These are phyloP conservation scores for Idaea biselata DNA, from an alignment of 2,888 invertebrate species.

Conservation along the genomic window DNA sequence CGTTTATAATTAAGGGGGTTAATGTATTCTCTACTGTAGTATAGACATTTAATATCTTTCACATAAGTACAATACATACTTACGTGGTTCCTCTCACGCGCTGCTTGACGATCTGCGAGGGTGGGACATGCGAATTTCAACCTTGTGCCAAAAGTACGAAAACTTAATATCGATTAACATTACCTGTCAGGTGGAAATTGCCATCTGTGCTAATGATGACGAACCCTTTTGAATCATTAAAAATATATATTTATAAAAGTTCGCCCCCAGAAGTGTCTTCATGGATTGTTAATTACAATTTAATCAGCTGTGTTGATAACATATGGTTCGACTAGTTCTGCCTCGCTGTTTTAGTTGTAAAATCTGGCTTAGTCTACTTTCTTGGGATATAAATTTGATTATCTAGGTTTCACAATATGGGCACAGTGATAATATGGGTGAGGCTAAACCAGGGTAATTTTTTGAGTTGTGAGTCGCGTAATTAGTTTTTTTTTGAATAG, in stretches of 20 bases:
- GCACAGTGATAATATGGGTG: too few relatives aligned
- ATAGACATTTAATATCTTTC: background rate
- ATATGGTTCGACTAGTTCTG: conserved; percentile 8
- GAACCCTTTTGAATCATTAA: conserved; percentile 20
- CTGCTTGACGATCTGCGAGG: conserved; percentile 8
- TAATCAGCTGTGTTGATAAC: conserved; percentile 23
- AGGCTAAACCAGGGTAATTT: too few relatives aligned
- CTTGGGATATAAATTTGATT: too few relatives aligned
- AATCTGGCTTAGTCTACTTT: too few relatives aligned
- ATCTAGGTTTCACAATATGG: too few relatives aligned
- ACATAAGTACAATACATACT: conserved; percentile 3
- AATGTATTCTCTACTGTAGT: background rate
- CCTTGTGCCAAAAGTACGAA: conserved; percentile 6
- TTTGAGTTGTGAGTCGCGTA: too few relatives aligned
- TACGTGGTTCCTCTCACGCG: conserved; percentile 28
- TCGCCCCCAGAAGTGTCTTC: conserved; percentile 11
- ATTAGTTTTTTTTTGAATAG: too few relatives aligned
- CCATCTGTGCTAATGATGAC: conserved; percentile 23
- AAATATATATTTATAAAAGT: conserved; percentile 12
- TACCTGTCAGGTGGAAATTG: conserved; percentile 12
- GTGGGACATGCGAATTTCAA: conserved; percentile 12
- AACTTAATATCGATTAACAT: conserved; percentile 4
- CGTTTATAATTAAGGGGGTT: background rate
- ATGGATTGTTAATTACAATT: conserved; percentile 14
- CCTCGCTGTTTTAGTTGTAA: background rate